These are phyloP conservation scores for Tachuris rubrigastra DNA, from an alignment of 2,113 vertebrate genomes.

Conservation along the genomic window DNA sequence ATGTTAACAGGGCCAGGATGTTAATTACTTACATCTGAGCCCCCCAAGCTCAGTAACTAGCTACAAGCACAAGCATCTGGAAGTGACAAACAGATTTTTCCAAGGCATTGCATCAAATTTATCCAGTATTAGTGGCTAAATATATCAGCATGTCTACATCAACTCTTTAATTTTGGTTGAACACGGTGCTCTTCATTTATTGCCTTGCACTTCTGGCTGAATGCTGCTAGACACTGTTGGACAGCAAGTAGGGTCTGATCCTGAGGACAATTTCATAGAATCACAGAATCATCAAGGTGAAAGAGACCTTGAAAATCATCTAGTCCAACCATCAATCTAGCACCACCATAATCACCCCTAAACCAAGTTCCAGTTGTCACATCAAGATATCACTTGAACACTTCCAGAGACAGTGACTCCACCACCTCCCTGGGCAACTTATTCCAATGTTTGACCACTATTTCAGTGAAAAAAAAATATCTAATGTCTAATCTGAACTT, in stretches of 20 bases:
- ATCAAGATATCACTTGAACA: neutral
- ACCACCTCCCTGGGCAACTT: neutral
- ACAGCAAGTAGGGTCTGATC: neutral
- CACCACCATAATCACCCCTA: neutral
- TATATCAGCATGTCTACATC: neutral
- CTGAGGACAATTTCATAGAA: neutral
- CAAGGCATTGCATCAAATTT: neutral
- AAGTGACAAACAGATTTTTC: constrained; percentile 33
- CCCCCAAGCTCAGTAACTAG: neutral
- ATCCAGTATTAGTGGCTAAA: neutral
- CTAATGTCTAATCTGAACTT: neutral
- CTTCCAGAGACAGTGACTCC: neutral
- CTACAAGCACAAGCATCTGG: neutral
- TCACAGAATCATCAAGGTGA: neutral
- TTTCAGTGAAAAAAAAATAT: neutral
- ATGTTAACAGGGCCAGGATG: neutral
- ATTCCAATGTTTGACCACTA: neutral
- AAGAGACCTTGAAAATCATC: neutral
- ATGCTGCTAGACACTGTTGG: neutral
- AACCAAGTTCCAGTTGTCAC: neutral
- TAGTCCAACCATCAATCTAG: neutral
- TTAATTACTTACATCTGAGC: constrained; percentile 38
- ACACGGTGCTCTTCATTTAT: neutral
- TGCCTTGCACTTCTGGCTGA: neutral
- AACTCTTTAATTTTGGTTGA: neutral